Conservation (phyloP, 2,888 invertebrate species). For the Latheticus oryzae region DNA sequence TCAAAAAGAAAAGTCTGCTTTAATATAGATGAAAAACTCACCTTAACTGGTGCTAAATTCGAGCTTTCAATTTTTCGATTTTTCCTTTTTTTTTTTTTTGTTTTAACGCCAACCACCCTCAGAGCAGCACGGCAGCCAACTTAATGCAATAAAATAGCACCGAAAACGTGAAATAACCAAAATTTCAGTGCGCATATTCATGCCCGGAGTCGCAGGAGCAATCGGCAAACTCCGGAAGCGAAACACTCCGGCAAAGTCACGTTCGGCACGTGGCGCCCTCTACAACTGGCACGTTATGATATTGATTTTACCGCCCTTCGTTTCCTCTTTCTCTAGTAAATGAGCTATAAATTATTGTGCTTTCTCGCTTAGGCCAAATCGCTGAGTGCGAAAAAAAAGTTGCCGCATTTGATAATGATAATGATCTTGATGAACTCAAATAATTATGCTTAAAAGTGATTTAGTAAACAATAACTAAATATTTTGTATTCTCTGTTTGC, state of each 20-base stretch:
- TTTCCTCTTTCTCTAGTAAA: conserved; percentile 61
- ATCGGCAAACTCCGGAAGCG: conserved; percentile 48
- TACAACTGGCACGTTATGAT: conserved; percentile 46
- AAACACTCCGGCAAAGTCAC: conserved; percentile 44
- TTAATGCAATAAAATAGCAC: conserved; percentile 65
- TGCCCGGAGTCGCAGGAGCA: conserved; percentile 46
- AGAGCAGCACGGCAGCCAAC: conserved; percentile 66
- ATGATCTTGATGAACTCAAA: no score
- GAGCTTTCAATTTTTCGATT: conserved; percentile 52
- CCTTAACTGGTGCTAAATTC: conserved; percentile 47
- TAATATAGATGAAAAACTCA: conserved; percentile 47
- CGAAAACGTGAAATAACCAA: conserved; percentile 63
- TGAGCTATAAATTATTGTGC: conserved; percentile 62
- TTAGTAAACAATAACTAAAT: no score
- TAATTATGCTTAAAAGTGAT: no score
- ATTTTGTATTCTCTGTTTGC: conserved; percentile 36
- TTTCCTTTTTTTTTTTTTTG: no score
- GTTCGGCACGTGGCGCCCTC: conserved; percentile 56
- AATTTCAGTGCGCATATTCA: conserved; percentile 61
- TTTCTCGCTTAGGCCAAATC: conserved; percentile 53
- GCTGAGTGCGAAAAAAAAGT: no score
- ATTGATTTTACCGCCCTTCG: conserved; percentile 64
- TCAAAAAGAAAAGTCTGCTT: conserved; percentile 15
- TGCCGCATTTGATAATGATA: no score
- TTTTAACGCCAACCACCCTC: conserved; percentile 64